Conservation (phyloP, 2,888 invertebrate species). For the Noctuana brunneofusca region DNA sequence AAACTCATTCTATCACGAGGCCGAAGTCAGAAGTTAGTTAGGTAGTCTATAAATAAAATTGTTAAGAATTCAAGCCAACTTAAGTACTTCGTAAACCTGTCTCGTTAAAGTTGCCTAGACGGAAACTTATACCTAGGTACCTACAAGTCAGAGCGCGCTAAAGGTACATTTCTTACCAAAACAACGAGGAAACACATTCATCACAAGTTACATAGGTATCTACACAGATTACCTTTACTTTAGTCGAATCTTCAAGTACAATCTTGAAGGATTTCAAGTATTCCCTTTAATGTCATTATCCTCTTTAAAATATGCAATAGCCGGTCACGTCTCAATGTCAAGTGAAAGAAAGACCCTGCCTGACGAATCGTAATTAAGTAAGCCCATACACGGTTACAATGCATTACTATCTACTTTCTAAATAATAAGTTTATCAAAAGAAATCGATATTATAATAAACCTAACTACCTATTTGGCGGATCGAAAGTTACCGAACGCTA, state of each 20-base stretch:
- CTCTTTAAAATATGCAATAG: constrained; percentile 51
- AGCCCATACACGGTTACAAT: constrained; percentile 31
- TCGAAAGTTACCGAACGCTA: background rate
- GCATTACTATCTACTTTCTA: constrained; percentile 44
- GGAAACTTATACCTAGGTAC: constrained; percentile 29
- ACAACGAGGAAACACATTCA: constrained; percentile 27
- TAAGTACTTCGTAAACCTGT: constrained; percentile 43
- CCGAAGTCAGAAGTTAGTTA: constrained; percentile 18
- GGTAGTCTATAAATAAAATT: constrained; percentile 36
- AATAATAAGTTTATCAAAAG: constrained; percentile 30
- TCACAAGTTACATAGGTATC: background rate
- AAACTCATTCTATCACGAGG: constrained; percentile 20
- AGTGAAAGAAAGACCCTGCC: constrained; percentile 70
- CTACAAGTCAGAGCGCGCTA: constrained; percentile 13
- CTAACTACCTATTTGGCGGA: background rate
- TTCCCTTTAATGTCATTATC: constrained; percentile 60
- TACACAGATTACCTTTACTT: background rate
- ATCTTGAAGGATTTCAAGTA: constrained; percentile 30
- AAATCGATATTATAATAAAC: constrained; percentile 15
- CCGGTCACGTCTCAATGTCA: constrained; percentile 75
- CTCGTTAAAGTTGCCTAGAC: constrained; percentile 32
- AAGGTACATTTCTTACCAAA: constrained; percentile 21
- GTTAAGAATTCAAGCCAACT: constrained; percentile 39
- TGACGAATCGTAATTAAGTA: constrained; percentile 55
- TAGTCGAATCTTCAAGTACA: background rate